These are phyloP conservation scores for Sebastes matsubarae DNA, from an alignment of 2,797 vertebrate genomes.

Conservation along the genomic window DNA sequence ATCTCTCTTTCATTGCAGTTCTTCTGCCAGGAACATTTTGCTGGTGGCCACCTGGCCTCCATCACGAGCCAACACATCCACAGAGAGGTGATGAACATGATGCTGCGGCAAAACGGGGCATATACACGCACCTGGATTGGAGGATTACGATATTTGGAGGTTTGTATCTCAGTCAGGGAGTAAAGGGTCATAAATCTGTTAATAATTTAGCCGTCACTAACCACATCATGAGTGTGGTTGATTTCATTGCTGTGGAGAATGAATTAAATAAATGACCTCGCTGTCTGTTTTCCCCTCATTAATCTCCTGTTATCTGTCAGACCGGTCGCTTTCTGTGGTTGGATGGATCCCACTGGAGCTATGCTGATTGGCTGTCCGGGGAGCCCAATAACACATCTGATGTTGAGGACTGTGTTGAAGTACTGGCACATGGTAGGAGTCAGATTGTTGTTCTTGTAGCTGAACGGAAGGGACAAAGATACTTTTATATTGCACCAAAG, in stretches of 20 bases:
- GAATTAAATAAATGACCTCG: background rate
- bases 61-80: constrained; percentile 55
- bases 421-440: constrained; percentile 36
- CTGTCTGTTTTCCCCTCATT: background rate
- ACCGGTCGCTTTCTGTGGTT: constrained; percentile 69
- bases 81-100: constrained; percentile 54
- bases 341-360: constrained; percentile 68
- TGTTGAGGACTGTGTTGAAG: constrained; percentile 64
- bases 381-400: constrained; percentile 57
- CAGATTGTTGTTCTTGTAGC: background rate
- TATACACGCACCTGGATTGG: constrained; percentile 65
- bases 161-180: constrained; percentile 36
- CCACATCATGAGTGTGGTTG: background rate
- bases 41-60: constrained; percentile 70
- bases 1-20: constrained; percentile 34
- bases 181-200: background rate
- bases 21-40: constrained; percentile 55
- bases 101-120: constrained; percentile 23
- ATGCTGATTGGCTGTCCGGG: constrained; percentile 63
- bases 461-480: background rate
- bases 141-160: constrained; percentile 56
- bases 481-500: background rate
- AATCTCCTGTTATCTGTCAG: constrained; percentile 43
- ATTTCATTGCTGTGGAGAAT: background rate
- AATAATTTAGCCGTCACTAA: background rate